Percentiles rank a stretch among this genome's conserved stretches.
Evolutionary conservation across 2,888 invertebrate genomes (phyloP).

Genomic region (Cataglyphis cursor): DNA sequence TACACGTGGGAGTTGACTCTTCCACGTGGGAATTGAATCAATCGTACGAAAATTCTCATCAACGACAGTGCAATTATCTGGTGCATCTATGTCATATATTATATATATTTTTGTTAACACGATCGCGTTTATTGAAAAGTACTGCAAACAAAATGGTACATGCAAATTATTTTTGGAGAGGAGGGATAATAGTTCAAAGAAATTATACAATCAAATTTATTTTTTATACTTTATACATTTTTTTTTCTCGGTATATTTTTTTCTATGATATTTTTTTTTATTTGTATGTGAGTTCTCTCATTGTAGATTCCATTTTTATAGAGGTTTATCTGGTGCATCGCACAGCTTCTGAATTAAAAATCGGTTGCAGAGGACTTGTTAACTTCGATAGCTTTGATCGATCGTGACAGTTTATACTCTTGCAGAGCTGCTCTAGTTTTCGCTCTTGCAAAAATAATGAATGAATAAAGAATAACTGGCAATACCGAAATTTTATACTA

Average conservation of each 20-base stretch:
- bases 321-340: background rate
- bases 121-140: background rate
- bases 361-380: background rate
- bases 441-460: background rate
- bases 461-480: background rate
- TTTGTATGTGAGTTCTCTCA: background rate
- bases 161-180: background rate
- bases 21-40: slow-evolving; percentile 15
- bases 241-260: background rate
- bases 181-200: background rate
- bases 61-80: background rate
- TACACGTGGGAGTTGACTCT: background rate
- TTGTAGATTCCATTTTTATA: background rate
- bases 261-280: background rate
- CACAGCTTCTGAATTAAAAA: background rate
- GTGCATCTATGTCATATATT: background rate
- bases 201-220: background rate
- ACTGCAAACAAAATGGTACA: background rate
- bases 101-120: background rate
- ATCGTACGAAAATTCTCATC: background rate
- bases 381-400: background rate
- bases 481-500: background rate
- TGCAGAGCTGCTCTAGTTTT: too few species aligned
- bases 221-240: background rate
- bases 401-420: background rate